phyloP scores from a whole-genome alignment of 2,797 vertebrate species.

The Anableps anableps region DNA sequence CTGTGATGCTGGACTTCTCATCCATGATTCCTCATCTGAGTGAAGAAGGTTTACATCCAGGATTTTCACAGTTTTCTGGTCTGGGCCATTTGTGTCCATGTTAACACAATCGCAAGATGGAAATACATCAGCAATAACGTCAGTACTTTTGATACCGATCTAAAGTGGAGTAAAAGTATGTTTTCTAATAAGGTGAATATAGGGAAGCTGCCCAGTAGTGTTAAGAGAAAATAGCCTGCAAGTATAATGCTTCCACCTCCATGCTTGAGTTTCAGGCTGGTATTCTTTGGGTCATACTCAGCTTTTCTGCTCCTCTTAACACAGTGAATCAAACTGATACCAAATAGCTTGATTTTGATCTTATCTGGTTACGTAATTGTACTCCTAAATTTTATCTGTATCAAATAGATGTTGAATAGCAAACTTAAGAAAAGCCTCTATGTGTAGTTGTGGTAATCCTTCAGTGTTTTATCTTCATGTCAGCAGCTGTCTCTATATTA shows the following conservation, averaged over 20 bases:
- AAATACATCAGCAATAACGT: neutral
- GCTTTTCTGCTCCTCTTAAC: no score
- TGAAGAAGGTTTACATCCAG: neutral
- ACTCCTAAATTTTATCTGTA: no score
- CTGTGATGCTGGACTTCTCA: neutral
- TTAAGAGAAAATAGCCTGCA: neutral
- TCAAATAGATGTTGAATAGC: no score
- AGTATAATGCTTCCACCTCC: neutral
- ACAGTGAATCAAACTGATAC: no score
- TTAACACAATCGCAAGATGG: neutral
- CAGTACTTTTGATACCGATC: neutral
- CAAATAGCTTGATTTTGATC: no score
- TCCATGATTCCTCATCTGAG: neutral
- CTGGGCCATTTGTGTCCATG: neutral
- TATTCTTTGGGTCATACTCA: no score
- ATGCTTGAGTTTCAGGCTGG: no score
- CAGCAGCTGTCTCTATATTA: no score
- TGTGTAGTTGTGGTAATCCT: no score
- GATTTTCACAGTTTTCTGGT: neutral
- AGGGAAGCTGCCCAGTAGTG: neutral
- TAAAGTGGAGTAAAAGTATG: neutral
- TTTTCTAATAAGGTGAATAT: neutral
- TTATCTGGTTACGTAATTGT: no score
- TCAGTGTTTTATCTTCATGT: no score
- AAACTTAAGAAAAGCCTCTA: no score